A percentile compares a stretch with the other conserved stretches of the same genome.
These are phyloP conservation scores for Okapia johnstoni DNA, from an alignment of 2,113 vertebrate genomes.

Conservation along the genomic window DNA sequence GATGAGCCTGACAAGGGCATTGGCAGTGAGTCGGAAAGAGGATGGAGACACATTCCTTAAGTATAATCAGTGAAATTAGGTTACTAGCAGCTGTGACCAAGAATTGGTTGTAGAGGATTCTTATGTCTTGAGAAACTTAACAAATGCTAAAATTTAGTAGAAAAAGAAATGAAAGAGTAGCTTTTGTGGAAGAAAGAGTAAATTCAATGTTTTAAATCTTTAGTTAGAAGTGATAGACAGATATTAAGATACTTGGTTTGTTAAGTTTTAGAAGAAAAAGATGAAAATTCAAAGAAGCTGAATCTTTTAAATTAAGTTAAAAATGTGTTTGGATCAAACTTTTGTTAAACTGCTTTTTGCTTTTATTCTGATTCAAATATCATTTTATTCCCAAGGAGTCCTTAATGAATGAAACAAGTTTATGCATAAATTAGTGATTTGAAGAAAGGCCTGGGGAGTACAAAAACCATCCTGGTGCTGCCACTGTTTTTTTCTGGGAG, in stretches of 20 bases:
- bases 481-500: background rate
- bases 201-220: background rate
- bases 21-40: background rate
- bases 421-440: background rate
- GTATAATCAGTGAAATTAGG: background rate
- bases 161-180: background rate
- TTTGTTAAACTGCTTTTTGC: background rate
- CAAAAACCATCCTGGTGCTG: background rate
- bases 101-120: background rate
- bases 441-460: background rate
- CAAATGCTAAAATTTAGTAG: background rate
- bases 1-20: background rate
- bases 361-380: background rate
- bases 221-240: background rate
- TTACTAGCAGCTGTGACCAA: background rate
- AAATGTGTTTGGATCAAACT: background rate
- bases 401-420: background rate
- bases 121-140: background rate
- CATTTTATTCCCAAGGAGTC: background rate
- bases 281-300: background rate
- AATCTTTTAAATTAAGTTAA: background rate
- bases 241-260: background rate
- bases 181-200: background rate
- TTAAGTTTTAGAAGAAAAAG: background rate
- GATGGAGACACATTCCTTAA: background rate